Conservation (phyloP, 1,140 invertebrate species). For the Arion vulgaris region DNA sequence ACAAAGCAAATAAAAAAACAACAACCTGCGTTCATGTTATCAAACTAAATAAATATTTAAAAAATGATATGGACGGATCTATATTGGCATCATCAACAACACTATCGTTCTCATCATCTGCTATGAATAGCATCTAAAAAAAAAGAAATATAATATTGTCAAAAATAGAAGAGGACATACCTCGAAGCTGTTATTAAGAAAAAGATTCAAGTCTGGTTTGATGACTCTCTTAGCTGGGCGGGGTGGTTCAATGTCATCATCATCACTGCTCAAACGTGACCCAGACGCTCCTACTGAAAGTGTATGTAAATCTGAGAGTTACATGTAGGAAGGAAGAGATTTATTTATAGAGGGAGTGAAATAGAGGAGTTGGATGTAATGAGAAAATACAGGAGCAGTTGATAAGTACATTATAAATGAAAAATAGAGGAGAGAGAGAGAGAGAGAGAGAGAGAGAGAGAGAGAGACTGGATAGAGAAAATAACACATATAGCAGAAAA, state of each 20-base stretch:
- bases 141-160: no score
- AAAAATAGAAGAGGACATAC: no score
- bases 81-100: no score
- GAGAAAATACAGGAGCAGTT: neutral
- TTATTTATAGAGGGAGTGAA: neutral
- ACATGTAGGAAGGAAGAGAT: neutral
- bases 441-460: conserved; percentile 25
- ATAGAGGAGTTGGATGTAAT: neutral
- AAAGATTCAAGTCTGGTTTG: conserved; percentile 73
- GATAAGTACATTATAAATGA: neutral
- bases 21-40: no score
- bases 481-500: no score
- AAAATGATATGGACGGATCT: no score
- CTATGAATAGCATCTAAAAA: no score
- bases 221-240: conserved; percentile 72
- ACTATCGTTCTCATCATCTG: no score
- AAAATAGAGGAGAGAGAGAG: conserved; percentile 1
- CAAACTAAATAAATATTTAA: no score
- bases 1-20: no score
- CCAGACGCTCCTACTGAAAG: conserved; percentile 67
- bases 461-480: neutral
- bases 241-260: conserved; percentile 65
- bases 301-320: neutral
- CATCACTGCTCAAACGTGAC: conserved; percentile 60
- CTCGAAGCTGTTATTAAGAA: conserved; percentile 58